Evolutionary conservation across 2,888 invertebrate genomes (phyloP).

Genomic region (Nephrotoma flavescens): DNA sequence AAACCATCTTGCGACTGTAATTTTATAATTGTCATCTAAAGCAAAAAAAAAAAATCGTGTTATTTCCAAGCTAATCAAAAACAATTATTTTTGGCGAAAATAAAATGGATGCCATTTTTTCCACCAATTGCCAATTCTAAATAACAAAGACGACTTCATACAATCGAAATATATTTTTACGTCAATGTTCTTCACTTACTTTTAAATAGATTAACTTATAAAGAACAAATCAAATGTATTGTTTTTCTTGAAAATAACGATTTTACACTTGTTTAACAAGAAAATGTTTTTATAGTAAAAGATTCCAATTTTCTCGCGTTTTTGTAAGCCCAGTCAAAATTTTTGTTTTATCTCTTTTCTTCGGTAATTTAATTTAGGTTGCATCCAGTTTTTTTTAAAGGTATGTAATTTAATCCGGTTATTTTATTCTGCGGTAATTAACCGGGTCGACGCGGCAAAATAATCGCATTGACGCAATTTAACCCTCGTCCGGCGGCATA

Average conservation of each 20-base stretch:
- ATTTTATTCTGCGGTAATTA: too few species aligned
- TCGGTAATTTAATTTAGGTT: background rate
- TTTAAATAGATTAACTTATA: background rate
- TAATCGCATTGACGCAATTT: too few species aligned
- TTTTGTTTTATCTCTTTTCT: background rate
- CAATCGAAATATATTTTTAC: background rate
- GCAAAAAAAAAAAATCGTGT: background rate
- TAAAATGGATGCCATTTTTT: background rate
- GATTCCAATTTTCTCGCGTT: background rate
- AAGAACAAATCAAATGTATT: background rate
- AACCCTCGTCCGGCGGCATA: too few species aligned
- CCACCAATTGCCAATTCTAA: background rate
- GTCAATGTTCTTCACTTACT: background rate
- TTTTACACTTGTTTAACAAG: background rate
- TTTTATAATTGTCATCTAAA: conserved; percentile 83
- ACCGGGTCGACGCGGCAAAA: too few species aligned
- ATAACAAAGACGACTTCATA: background rate
- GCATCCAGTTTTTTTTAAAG: background rate
- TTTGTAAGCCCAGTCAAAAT: background rate
- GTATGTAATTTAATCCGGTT: too few species aligned
- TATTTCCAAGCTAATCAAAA: background rate
- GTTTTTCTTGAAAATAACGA: background rate
- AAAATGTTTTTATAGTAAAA: background rate
- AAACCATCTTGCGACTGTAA: conserved; percentile 91
- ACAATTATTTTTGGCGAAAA: background rate